phyloP scores from a whole-genome alignment of 2,888 invertebrate species.

The Plagodis pulveraria region DNA sequence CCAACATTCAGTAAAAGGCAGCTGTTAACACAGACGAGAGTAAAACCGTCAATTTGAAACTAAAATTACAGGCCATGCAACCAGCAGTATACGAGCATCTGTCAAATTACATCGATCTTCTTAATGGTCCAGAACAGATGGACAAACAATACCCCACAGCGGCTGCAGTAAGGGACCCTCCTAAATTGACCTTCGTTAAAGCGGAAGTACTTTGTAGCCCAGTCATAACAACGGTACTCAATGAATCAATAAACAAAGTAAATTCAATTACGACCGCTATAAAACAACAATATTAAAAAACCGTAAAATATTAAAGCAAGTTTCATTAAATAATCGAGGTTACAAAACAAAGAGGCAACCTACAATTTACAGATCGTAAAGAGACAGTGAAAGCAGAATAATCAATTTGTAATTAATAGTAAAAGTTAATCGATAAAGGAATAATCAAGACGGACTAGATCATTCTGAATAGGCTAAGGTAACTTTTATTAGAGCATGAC shows the following conservation, averaged over 20 bases:
- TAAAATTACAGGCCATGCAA: conserved; percentile 36
- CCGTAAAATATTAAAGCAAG: conserved; percentile 16
- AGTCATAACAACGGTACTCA: conserved; percentile 15
- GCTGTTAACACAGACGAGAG: conserved; percentile 27
- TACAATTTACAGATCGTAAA: conserved; percentile 32
- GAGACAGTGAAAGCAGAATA: conserved; percentile 57
- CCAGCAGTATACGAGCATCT: conserved; percentile 37
- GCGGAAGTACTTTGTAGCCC: conserved; percentile 20
- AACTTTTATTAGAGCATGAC: conserved; percentile 36
- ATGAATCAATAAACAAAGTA: conserved; percentile 22
- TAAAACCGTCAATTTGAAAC: conserved; percentile 29
- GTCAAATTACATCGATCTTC: conserved; percentile 42
- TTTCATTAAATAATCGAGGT: conserved; percentile 31
- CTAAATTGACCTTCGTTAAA: conserved; percentile 15
- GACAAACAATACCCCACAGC: conserved; percentile 45
- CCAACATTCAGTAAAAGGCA: conserved; percentile 27
- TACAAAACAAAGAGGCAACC: conserved; percentile 27
- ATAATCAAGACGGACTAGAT: conserved; percentile 49
- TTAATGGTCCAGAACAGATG: conserved; percentile 62
- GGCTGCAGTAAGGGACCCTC: conserved; percentile 14
- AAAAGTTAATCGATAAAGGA: conserved; percentile 56
- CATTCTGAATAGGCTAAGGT: conserved; percentile 30
- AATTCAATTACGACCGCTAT: conserved; percentile 16
- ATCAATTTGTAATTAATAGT: conserved; percentile 52
- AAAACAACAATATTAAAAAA: conserved; percentile 18